Evolutionary conservation across 37 sponge, comb jelly and placozoan genomes (phyloP), one percentile per base, ranked within the genome.

Genomic region (Agelas oroides): DNA sequence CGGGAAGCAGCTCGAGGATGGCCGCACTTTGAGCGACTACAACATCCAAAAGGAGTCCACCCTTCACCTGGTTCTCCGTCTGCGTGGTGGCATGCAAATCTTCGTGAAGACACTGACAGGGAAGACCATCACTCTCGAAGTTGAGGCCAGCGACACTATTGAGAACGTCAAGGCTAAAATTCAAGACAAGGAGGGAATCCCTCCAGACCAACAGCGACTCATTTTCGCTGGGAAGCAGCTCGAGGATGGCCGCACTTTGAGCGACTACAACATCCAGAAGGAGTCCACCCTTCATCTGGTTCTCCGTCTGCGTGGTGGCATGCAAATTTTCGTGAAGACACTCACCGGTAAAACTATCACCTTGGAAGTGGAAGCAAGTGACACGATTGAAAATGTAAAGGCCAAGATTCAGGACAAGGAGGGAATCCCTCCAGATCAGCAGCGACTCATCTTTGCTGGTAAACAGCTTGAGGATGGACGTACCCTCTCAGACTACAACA

Each of bases 241-340:
- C 25, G 97, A 97, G 73, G 97, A 97, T 74, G 97, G 97, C 74
- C 95, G 97, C 56, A 97, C 97, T 25, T 89, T 97, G 59, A 84
- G 86, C 34, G 97, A 97, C 87, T 97, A 97, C 97, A 97, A 97
- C 86, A 97, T 97, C 82, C 97, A 97, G 77, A 97, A 97, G 73
- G 97, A 97, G 80, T 89, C 90, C 53, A 97, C 97, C 35, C 97
- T 77, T 53, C 78, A 86, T 34, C 60, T 86, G 37, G 86, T 86
- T 46, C 53, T 86, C 15, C 88, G 75, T 65, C 93, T 97, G 30
- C 84, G 87, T 71, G 84, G 92, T 65, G 78, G 83, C 34, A 87
- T 89, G 90, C 90, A 89, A 59, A 93, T 93, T 61, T 93, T 93
- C 65, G 90, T 93, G 65, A 93, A 85, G 79, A 93, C 90, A 5